Conservation (phyloP, 1,140 invertebrate genomes). For the Drosophila paulistorum region DNA sequence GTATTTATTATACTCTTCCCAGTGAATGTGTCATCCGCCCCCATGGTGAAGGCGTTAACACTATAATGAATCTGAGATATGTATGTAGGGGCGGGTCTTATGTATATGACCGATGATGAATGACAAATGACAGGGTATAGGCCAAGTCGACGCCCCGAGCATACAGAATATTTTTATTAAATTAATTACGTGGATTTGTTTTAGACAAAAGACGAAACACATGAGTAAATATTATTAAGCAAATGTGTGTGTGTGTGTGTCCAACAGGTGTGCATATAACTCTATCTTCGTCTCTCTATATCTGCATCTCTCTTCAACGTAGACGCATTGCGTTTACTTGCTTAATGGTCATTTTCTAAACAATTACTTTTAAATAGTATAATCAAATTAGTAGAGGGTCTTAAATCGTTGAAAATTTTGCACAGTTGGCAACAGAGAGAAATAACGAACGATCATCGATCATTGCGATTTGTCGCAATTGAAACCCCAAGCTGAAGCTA, state of each 20-base stretch:
- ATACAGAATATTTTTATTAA: constrained; percentile 22
- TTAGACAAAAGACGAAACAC: constrained; percentile 67
- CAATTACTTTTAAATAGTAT: constrained; percentile 78
- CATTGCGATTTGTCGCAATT: background rate
- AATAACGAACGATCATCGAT: background rate
- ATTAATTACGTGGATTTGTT: constrained; percentile 75
- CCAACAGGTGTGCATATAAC: constrained; percentile 58
- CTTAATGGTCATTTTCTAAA: constrained; percentile 79
- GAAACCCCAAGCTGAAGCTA: background rate
- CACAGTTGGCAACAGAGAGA: constrained; percentile 36
- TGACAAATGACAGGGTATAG: background rate
- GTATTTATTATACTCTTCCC: no score
- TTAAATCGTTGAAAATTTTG: constrained; percentile 52
- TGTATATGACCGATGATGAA: no score
- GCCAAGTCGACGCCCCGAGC: background rate
- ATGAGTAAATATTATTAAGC: constrained; percentile 71
- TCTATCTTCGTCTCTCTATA: background rate
- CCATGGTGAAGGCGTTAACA: no score
- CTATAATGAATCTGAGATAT: no score
- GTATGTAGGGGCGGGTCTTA: no score
- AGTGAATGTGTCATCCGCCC: no score
- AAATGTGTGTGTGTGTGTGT: constrained; percentile 37
- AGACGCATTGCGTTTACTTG: constrained; percentile 68
- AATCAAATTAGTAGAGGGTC: constrained; percentile 45
- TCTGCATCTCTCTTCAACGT: constrained; percentile 25